Evolutionary conservation across 2,797 vertebrate genomes (phyloP), one percentile per base, ranked within the genome.

Genomic region (Arremon brunneinucha): DNA sequence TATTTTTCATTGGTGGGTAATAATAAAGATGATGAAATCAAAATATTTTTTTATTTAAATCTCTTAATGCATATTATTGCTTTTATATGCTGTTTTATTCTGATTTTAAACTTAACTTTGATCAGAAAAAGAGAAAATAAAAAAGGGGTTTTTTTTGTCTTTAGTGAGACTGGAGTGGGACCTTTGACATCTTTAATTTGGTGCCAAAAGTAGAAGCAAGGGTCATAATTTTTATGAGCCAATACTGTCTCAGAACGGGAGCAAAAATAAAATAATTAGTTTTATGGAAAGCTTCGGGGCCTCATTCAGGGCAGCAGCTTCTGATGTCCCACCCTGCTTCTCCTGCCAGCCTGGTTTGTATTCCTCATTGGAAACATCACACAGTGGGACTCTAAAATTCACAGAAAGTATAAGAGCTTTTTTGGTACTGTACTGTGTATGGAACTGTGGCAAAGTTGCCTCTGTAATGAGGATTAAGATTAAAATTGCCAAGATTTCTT

Each of bases 381-480:
- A 35, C 23, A 41, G 1, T 15, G 11, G 27, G 20, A 27, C 35
- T 57, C 39, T 39, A 24, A 7, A 65, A 46, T 18, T 56, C 14
- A n/a, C 12, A 63, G 26, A 56, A 79, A 55, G 37, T 17, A 2
- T 8, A 43, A 12, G 16, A 68, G 8, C 12, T 70, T n/a, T 80
- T 55, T 44, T 34, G 39, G 26, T 39, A 10, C 13, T 69, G 1
- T n/a, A 5, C 4, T 1, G 0, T 23, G 8, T 20, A 32, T 47
- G 44, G 8, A 83, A 39, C 20, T 9, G 8, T 22, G 34, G 7
- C 32, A 34, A 70, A 44, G 14, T 19, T 55, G 11, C 11, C 46
- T 55, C 6, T 34, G 6, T 37, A 44, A 24, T 41, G 17, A 13
- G 11, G 8, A 19, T 37, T 19, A 27, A 12, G 56, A 19, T 27